These are phyloP conservation scores for Danio choprae DNA, from an alignment of 2,797 vertebrate species.

Conservation along the genomic window DNA sequence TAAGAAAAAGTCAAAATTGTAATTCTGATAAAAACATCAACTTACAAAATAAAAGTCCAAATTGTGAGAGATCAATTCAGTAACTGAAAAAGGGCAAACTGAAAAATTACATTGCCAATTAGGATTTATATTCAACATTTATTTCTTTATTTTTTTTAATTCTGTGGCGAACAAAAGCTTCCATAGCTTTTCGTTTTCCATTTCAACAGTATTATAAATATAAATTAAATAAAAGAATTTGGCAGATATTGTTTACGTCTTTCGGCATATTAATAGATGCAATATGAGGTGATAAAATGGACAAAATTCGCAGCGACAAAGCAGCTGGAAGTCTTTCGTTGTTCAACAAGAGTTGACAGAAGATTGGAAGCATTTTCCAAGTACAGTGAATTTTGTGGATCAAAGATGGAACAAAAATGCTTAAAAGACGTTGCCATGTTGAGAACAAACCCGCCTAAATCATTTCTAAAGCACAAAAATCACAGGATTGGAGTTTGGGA, in stretches of 20 bases:
- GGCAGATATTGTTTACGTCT: too few relatives aligned
- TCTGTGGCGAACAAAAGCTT: too few relatives aligned
- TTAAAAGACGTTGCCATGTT: slow-evolving; percentile 42
- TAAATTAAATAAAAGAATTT: neutral
- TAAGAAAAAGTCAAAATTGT: too few relatives aligned
- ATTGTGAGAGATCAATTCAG: too few relatives aligned
- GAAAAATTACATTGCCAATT: too few relatives aligned
- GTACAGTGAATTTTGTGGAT: slow-evolving; percentile 18
- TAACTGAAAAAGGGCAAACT: too few relatives aligned
- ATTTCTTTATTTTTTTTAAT: too few relatives aligned
- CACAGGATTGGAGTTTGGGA: slow-evolving; percentile 60
- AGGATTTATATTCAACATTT: too few relatives aligned
- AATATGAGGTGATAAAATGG: neutral
- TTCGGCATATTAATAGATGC: neutral
- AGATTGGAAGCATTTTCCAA: slow-evolving; percentile 30
- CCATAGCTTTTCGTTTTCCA: neutral
- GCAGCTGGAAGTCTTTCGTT: neutral
- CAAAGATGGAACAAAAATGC: neutral
- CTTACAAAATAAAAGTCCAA: too few relatives aligned
- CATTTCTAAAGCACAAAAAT: slow-evolving; percentile 34
- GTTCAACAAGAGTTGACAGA: neutral
- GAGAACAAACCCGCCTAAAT: slow-evolving; percentile 19
- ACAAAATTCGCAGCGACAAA: neutral
- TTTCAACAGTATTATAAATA: neutral
- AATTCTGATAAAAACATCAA: too few relatives aligned